phyloP scores from a whole-genome alignment of 2,797 vertebrate species.

The Melanotaenia boesemani region DNA sequence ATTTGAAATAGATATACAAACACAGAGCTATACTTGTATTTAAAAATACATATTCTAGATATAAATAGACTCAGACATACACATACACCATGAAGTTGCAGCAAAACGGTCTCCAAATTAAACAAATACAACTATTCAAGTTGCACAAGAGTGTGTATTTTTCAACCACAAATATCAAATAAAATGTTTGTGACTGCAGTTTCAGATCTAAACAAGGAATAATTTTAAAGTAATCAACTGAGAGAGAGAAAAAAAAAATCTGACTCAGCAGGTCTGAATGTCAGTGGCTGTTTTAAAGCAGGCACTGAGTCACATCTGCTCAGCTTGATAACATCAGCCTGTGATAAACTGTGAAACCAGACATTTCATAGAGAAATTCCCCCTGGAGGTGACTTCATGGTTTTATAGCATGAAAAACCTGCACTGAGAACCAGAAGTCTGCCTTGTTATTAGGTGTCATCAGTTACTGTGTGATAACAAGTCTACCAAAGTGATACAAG shows the following conservation, averaged over 20 bases:
- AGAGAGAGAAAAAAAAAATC: constrained; percentile 4
- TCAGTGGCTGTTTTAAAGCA: constrained; percentile 37
- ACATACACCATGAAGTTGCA: constrained; percentile 16
- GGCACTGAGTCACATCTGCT: constrained; percentile 66
- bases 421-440: constrained; percentile 54
- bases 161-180: neutral
- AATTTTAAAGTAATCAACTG: neutral
- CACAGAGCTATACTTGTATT: constrained; percentile 39
- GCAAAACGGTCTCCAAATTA: constrained; percentile 26
- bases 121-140: constrained; percentile 34
- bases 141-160: neutral
- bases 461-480: constrained; percentile 38
- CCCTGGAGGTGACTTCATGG: constrained; percentile 59
- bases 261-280: constrained; percentile 21
- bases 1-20: constrained; percentile 15
- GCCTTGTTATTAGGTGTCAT: constrained; percentile 65
- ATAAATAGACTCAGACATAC: constrained; percentile 24
- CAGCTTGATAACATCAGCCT: constrained; percentile 52
- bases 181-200: neutral
- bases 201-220: neutral
- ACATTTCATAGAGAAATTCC: constrained; percentile 54
- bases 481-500: constrained; percentile 30
- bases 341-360: constrained; percentile 72
- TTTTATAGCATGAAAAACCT: constrained; percentile 51
- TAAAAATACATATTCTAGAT: constrained; percentile 37